Evolutionary conservation across 1,140 invertebrate species (phyloP).

Genomic region (Theocolax elegans): DNA sequence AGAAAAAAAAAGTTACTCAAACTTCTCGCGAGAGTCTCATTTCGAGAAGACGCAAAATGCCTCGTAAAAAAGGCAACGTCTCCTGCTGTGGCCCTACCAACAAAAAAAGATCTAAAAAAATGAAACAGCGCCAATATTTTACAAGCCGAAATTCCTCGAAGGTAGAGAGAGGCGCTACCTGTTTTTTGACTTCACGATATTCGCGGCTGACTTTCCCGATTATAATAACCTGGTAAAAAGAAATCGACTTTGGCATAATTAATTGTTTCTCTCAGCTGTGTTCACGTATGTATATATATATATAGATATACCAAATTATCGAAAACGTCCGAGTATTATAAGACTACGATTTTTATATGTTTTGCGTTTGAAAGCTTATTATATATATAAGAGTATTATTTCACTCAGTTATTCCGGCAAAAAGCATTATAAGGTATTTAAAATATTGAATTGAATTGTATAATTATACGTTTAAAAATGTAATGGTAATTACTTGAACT

Average conservation of each 20-base stretch:
- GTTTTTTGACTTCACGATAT: constrained; percentile 21
- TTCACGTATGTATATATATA: too few relatives aligned
- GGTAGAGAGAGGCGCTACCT: constrained; percentile 34
- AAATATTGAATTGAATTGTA: too few relatives aligned
- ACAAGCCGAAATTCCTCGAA: constrained; percentile 32
- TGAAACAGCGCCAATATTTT: constrained; percentile 39
- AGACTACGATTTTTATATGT: neutral
- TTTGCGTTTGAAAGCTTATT: too few relatives aligned
- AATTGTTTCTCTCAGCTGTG: too few relatives aligned
- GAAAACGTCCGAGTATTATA: neutral
- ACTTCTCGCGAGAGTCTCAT: neutral
- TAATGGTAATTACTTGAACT: too few relatives aligned
- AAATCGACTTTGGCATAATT: constrained; percentile 15
- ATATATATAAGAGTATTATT: too few relatives aligned
- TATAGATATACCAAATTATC: too few relatives aligned
- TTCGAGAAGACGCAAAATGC: neutral
- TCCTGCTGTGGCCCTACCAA: neutral
- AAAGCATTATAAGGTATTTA: too few relatives aligned
- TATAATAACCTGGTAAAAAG: constrained; percentile 17
- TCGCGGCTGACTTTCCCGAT: constrained; percentile 5
- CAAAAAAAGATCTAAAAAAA: constrained; percentile 24
- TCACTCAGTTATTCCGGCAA: too few relatives aligned
- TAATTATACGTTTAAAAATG: too few relatives aligned
- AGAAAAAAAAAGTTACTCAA: too few relatives aligned
- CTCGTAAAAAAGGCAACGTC: constrained; percentile 7